Evolutionary conservation across 2,113 vertebrate genomes (phyloP).

Genomic region (Pteronura brasiliensis): DNA sequence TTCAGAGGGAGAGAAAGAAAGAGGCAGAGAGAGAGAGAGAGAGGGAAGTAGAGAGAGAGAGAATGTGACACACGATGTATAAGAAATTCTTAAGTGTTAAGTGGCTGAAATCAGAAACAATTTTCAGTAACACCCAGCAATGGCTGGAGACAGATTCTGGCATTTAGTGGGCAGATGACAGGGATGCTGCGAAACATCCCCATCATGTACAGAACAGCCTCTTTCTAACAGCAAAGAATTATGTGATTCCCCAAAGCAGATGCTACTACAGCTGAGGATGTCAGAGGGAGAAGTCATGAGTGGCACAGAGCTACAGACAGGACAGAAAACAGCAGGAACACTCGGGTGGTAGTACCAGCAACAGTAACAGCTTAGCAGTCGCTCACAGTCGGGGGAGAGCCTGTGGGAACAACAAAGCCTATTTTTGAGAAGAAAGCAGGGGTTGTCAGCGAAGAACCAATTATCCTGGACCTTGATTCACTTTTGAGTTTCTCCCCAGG

Average conservation of each 20-base stretch:
- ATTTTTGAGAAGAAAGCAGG: background rate
- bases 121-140: background rate
- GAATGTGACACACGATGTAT: background rate
- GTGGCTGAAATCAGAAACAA: background rate
- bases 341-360: background rate
- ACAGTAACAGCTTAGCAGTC: background rate
- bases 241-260: background rate
- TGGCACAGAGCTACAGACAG: background rate
- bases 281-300: background rate
- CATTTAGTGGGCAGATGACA: background rate
- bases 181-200: background rate
- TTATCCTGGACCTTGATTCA: background rate
- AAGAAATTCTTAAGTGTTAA: background rate
- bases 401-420: background rate
- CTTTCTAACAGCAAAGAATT: background rate
- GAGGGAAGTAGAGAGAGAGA: fast-evolving
- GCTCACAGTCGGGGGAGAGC: background rate
- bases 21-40: background rate
- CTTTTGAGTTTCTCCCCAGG: background rate
- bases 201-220: background rate
- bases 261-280: fast-evolving
- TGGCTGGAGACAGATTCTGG: background rate
- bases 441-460: background rate
- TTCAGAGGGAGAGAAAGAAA: background rate
- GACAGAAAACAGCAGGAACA: too few species aligned